These are phyloP conservation scores for Antheraea mylitta DNA, from an alignment of 1,140 invertebrate genomes.

Conservation along the genomic window DNA sequence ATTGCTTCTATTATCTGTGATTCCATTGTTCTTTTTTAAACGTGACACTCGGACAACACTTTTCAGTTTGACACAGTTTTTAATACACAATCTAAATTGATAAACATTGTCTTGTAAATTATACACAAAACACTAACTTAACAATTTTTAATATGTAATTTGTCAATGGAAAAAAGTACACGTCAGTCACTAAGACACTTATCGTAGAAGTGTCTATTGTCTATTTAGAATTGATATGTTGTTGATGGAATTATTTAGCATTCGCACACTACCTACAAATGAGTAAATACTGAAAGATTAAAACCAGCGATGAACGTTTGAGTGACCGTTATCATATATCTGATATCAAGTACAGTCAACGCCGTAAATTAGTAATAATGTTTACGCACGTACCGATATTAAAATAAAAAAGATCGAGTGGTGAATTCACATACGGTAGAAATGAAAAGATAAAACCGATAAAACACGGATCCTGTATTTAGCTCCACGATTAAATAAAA, in stretches of 20 bases:
- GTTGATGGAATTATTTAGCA: background rate
- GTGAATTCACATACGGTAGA: too few relatives aligned
- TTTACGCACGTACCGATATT: too few relatives aligned
- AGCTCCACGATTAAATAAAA: too few relatives aligned
- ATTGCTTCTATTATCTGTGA: slow-evolving; percentile 32
- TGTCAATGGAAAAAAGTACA: too few relatives aligned
- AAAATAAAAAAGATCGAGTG: too few relatives aligned
- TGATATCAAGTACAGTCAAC: background rate
- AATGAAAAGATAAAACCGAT: too few relatives aligned
- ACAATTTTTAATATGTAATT: background rate
- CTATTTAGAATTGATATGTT: too few relatives aligned
- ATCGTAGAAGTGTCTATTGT: too few relatives aligned
- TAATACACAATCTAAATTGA: background rate
- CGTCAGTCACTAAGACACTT: too few relatives aligned
- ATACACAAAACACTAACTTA: background rate
- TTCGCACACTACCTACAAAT: background rate
- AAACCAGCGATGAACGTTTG: background rate
- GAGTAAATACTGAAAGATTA: background rate
- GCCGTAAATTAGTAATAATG: background rate
- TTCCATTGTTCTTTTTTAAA: slow-evolving; percentile 32
- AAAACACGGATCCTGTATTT: too few relatives aligned
- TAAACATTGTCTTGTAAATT: background rate
- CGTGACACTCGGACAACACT: background rate
- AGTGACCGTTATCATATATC: background rate
- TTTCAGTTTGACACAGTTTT: background rate